Evolutionary conservation across 1,140 invertebrate species (phyloP), one percentile per base, ranked within the genome.

Genomic region (Hylyphantes graminicola): DNA sequence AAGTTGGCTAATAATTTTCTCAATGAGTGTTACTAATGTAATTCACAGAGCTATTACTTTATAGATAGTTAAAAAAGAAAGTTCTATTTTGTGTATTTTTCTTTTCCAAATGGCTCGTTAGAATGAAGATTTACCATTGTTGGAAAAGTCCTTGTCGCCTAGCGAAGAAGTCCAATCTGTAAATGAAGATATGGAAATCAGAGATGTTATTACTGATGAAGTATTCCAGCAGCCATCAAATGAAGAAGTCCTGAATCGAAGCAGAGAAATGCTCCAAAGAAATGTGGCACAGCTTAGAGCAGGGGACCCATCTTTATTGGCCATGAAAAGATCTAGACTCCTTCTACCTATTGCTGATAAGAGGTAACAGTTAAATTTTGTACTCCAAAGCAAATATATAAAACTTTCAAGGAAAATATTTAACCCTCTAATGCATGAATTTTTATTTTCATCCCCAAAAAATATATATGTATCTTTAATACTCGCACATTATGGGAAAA

Each of bases 201-300:
- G 19, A 17, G 67, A 85, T 78, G 50, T 77, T 57, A 78, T 85
- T n/a, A 85, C 83, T 63, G 83, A 75, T 15, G 63, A 78, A n/a
- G 13, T 57, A 70, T 72, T 57, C 12, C 10, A 8, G 12, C 64
- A 68, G 35, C n/a, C 19, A 15, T 67, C 73, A 63, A 21, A 75
- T n/a, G 67, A 53, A 61, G 64, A 85, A 78, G 67, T 53, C 19
- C 21, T 77, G 53, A 12, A 21, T 35, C 61, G 74, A 61, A 78
- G 75, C 51, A 19, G 8, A 15, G 50, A 78, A 77, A 85, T 85
- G 83, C 54, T 54, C 55, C 17, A 72, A 12, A 72, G 78, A 76
- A 11, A 19, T 19, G 53, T 73, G 51, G 61, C 48, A 8, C 35
- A 13, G 61, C 6, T 21, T 55, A 53, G 76, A 65, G 51, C 15